phyloP scores from a whole-genome alignment of 1,140 invertebrate genomes.

The Grapholita molesta region DNA sequence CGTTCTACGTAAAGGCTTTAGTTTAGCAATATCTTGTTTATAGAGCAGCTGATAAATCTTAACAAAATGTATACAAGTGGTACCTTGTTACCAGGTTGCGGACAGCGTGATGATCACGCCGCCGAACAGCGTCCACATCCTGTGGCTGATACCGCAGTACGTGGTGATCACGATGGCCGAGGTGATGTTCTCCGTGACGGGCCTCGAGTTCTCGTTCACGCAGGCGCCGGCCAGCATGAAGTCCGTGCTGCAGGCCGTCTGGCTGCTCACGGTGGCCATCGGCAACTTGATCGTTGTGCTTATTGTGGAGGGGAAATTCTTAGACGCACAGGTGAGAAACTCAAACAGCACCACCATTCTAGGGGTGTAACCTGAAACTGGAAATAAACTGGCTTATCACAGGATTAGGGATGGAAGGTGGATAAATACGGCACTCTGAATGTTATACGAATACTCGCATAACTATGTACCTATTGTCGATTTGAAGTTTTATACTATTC shows the following conservation, averaged over 20 bases:
- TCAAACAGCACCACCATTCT: no score
- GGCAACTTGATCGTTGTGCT: conserved; percentile 95
- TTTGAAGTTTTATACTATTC: no score
- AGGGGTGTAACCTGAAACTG: no score
- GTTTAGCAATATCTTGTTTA: no score
- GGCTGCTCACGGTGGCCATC: conserved; percentile 93
- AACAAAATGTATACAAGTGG: no score
- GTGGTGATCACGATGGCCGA: conserved; percentile 89
- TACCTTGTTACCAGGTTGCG: conserved; percentile 32
- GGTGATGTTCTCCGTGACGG: conserved; percentile 95
- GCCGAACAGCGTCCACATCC: conserved; percentile 86
- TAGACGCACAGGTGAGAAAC: conserved; percentile 81
- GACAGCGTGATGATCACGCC: conserved; percentile 76
- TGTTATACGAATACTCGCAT: no score
- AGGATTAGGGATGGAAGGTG: no score
- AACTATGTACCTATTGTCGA: no score
- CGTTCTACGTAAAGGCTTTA: no score
- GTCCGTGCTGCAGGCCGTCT: conserved; percentile 92
- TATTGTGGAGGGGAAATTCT: conserved; percentile 83
- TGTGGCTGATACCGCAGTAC: conserved; percentile 93
- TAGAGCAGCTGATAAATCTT: no score
- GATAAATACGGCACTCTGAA: no score
- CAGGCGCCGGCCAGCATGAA: conserved; percentile 95
- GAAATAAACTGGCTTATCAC: no score
- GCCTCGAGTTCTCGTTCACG: conserved; percentile 94